These are phyloP conservation scores for Delia radicum DNA, from an alignment of 1,140 invertebrate species.

Conservation along the genomic window DNA sequence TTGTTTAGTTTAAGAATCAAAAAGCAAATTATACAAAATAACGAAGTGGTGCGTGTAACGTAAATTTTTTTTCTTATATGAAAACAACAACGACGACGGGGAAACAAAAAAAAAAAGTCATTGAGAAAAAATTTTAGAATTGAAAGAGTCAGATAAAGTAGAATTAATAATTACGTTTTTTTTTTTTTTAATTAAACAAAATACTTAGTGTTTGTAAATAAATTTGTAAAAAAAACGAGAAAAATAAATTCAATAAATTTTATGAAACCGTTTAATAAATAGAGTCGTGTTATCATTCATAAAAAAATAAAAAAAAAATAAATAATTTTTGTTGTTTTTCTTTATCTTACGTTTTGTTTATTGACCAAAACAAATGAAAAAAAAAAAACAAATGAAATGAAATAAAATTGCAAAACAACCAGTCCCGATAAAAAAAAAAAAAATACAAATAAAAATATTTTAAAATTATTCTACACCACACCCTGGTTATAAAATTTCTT, in stretches of 20 bases:
- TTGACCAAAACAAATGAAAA: background rate
- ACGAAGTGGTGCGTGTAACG: constrained; percentile 8
- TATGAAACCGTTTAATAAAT: background rate
- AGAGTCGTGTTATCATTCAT: background rate
- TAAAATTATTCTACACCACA: background rate
- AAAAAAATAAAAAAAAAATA: too few species aligned
- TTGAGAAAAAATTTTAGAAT: background rate
- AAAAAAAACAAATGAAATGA: background rate
- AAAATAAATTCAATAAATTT: background rate
- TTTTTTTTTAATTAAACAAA: background rate
- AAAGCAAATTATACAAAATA: background rate
- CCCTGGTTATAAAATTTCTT: background rate
- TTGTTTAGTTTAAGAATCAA: background rate
- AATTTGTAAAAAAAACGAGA: background rate
- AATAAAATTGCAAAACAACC: background rate
- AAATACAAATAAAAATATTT: background rate
- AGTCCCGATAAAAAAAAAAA: background rate
- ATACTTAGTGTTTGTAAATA: background rate
- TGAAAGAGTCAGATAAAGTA: background rate
- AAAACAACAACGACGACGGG: background rate
- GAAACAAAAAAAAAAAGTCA: background rate
- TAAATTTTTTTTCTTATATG: background rate
- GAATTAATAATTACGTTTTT: background rate
- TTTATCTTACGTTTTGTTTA: background rate
- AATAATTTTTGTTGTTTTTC: background rate